Evolutionary conservation across 1,140 invertebrate genomes (phyloP), one percentile per base, ranked within the genome.

Genomic region (Sinella curviseta): DNA sequence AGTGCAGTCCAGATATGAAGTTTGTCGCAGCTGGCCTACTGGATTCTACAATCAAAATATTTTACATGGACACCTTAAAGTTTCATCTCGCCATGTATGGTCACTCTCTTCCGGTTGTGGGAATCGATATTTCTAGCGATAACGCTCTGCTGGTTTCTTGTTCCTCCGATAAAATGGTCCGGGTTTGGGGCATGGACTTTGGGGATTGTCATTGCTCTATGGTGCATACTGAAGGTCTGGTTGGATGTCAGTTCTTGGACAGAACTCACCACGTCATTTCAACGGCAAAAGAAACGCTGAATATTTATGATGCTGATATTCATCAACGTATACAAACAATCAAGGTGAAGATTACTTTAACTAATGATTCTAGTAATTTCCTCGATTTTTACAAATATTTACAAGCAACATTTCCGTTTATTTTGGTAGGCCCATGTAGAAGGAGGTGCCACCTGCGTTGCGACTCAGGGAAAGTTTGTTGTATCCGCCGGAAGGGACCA

Each of bases 131-230:
- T 82, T 96, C 94, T 0, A 93, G 92, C 83, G 97, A 99, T 87
- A 95, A 93, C 0, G 91, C 91, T 0, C 85, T 99, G 0, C 93
- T 99, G 79, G 94, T 92, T 0, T 98, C 97, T 0, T 97, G 97
- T 30, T 98, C 97, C 24, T 93, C 93, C 0, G 98, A 99, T 88
- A 90, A 97, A 28, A 98, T 96, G 87, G 91, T 99, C 2, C 98
- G 99, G 89, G 94, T 99, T 81, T 99, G 97, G 97, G 97, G 97
- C 65, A 90, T 99, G 86, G 97, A 99, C 87, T 99, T 98, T 88
- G 98, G 98, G 26, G 97, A 99, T 87, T 99, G 97, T 84, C 94
- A 95, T 86, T 92, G 91, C 82, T 94, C 93, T 0, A 87, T 94
- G 77, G 93, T 94, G 20, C 79, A 82, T 48, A 65, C 77, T 4